Evolutionary conservation across 1,140 invertebrate genomes (phyloP).

Genomic region (Limonius californicus): DNA sequence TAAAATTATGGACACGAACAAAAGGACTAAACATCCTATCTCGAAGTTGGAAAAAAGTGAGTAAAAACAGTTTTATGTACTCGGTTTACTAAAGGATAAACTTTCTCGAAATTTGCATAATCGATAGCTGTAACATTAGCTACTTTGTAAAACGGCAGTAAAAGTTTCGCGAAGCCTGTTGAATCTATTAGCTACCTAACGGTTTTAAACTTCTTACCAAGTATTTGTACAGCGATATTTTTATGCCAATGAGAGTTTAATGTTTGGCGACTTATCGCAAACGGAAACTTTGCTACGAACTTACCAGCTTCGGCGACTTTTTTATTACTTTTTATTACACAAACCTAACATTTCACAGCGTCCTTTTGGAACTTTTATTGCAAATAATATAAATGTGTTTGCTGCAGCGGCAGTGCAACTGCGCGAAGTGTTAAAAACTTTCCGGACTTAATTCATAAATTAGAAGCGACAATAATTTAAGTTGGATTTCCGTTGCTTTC

Average conservation of each 20-base stretch:
- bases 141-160: slow-evolving; percentile 15
- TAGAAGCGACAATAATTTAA: no score
- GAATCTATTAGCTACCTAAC: slow-evolving; percentile 14
- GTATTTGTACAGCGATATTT: slow-evolving; percentile 14
- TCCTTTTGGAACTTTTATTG: no score
- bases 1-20: slow-evolving; percentile 8
- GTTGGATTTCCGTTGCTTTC: no score
- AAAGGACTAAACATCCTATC: slow-evolving; percentile 3
- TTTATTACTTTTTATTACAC: no score
- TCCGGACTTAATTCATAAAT: no score
- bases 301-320: no score
- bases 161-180: slow-evolving; percentile 9
- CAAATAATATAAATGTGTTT: no score
- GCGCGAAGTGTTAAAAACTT: no score
- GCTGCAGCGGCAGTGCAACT: no score
- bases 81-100: slow-evolving; percentile 4
- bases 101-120: slow-evolving; percentile 6
- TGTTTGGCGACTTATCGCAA: slow-evolving; percentile 2
- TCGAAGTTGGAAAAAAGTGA: neutral
- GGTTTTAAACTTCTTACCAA: slow-evolving; percentile 6
- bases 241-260: slow-evolving; percentile 8
- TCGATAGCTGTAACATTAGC: slow-evolving; percentile 12
- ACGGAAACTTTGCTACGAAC: neutral
- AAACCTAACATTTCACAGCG: no score
- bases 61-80: slow-evolving; percentile 5